Evolutionary conservation across 2,113 vertebrate species (phyloP).

Genomic region (Cheilinus undulatus): DNA sequence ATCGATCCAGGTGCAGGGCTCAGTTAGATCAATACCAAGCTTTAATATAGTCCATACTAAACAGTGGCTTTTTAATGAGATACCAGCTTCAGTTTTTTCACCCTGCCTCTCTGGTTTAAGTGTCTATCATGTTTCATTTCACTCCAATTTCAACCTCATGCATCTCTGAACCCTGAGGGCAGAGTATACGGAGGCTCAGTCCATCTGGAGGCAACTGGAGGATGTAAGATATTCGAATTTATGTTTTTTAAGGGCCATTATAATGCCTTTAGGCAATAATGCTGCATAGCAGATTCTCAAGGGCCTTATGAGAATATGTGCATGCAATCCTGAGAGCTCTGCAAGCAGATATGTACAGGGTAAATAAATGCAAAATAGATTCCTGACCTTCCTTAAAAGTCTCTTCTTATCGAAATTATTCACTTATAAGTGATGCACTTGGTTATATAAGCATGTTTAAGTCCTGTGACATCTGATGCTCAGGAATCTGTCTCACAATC

Average conservation of each 20-base stretch:
- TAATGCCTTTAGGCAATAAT: neutral
- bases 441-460: conserved; percentile 4
- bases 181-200: conserved; percentile 17
- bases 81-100: conserved; percentile 46
- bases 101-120: conserved; percentile 35
- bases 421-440: neutral
- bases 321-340: neutral
- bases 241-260: neutral
- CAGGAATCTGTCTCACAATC: conserved; percentile 14
- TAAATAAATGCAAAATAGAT: conserved; percentile 2
- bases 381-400: neutral
- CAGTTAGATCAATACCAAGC: conserved; percentile 55
- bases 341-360: neutral
- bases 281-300: neutral
- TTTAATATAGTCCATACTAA: conserved; percentile 62
- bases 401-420: neutral
- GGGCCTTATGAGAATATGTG: neutral
- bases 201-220: neutral
- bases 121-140: conserved; percentile 38
- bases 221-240: neutral
- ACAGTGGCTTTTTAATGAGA: conserved; percentile 61
- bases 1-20: conserved; percentile 58
- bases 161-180: neutral
- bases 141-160: conserved; percentile 1
- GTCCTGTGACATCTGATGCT: conserved; percentile 9